Conservation (phyloP, 1,140 invertebrate genomes). For the Babylonia areolata region DNA sequence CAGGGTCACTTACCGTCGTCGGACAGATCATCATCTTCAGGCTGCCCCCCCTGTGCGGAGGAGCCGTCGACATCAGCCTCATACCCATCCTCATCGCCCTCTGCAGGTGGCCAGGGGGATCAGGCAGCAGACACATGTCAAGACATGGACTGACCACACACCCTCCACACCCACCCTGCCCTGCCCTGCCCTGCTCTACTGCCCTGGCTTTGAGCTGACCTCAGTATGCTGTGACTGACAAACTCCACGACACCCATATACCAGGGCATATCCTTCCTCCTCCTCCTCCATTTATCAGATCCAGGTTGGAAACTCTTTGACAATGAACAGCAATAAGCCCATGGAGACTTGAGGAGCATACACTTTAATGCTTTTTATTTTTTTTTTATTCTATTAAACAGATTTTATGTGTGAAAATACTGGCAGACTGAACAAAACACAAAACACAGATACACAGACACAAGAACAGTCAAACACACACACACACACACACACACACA, state of each 20-base stretch:
- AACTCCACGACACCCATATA: slow-evolving; percentile 6
- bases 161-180: not conserved
- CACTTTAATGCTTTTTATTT: too few species aligned
- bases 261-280: too few species aligned
- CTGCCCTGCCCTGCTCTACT: not conserved
- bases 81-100: slow-evolving; percentile 53
- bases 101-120: not conserved
- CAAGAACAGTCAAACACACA: too few species aligned
- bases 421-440: too few species aligned
- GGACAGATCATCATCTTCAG: slow-evolving; percentile 19
- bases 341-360: too few species aligned
- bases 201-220: not conserved
- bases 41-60: not conserved
- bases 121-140: slow-evolving; percentile 6
- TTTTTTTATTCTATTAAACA: too few species aligned
- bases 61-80: slow-evolving; percentile 53
- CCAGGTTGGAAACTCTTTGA: too few species aligned
- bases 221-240: not conserved
- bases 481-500: too few species aligned
- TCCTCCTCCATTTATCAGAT: too few species aligned
- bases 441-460: too few species aligned
- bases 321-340: too few species aligned
- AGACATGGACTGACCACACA: not conserved
- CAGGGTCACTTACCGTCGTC: slow-evolving; percentile 31
- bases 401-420: too few species aligned